Evolutionary conservation across 2,113 vertebrate genomes (phyloP).

Genomic region (Pedetes capensis): DNA sequence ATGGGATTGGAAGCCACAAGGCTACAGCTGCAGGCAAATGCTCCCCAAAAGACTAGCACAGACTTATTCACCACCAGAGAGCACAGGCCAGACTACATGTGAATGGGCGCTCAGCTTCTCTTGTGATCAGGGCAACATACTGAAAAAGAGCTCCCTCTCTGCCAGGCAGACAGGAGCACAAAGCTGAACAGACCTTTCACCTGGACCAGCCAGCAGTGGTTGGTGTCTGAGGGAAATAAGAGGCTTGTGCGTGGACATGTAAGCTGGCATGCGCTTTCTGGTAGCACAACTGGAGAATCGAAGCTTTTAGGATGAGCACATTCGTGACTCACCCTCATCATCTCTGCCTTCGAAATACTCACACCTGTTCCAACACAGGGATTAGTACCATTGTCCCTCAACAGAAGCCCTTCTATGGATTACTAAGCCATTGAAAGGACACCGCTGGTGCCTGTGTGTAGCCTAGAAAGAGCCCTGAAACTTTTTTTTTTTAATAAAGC

Average conservation of each 20-base stretch:
- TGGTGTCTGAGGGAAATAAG: neutral
- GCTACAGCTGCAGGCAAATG: too few species aligned
- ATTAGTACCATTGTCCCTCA: neutral
- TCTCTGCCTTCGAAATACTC: neutral
- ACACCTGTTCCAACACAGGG: accelerated
- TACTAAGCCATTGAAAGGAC: neutral
- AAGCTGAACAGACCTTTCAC: neutral
- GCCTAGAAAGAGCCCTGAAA: neutral
- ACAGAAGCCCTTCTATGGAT: neutral
- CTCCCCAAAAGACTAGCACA: neutral
- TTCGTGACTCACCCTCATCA: too few species aligned
- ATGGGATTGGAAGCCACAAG: too few species aligned
- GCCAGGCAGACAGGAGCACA: neutral
- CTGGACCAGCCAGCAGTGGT: neutral
- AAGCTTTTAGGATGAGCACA: accelerated
- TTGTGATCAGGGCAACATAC: neutral
- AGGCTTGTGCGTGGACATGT: neutral
- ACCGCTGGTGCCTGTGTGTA: neutral
- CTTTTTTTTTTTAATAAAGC: neutral
- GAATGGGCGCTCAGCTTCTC: neutral
- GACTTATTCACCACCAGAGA: neutral
- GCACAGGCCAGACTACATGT: neutral
- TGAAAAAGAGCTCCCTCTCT: neutral
- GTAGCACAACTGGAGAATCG: neutral
- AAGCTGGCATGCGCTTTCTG: neutral